phyloP scores from a whole-genome alignment of 2,888 invertebrate species.

The Parelbella ahira region DNA sequence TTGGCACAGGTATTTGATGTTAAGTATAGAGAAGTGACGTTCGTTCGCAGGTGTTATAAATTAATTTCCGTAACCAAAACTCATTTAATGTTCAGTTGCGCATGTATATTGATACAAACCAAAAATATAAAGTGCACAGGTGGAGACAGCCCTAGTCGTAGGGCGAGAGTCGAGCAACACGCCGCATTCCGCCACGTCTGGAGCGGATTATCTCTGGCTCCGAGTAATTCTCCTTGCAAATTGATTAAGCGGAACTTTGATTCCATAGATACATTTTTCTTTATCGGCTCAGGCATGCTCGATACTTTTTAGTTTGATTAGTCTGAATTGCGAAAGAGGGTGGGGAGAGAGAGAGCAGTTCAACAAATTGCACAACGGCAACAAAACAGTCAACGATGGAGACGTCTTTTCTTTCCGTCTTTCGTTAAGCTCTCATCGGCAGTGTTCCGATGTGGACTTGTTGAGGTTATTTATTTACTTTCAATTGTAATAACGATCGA shows the following conservation, averaged over 20 bases:
- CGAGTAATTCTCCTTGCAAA: slow-evolving; percentile 36
- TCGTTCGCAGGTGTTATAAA: too few species aligned
- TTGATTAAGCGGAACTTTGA: slow-evolving; percentile 39
- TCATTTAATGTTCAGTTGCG: too few species aligned
- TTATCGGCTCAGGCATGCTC: slow-evolving; percentile 26
- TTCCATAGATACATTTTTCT: slow-evolving; percentile 34
- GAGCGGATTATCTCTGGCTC: slow-evolving; percentile 33
- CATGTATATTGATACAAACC: too few species aligned
- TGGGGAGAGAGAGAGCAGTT: slow-evolving; percentile 27
- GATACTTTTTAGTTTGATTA: slow-evolving; percentile 26
- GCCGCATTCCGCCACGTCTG: slow-evolving; percentile 36
- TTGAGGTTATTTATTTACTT: not conserved
- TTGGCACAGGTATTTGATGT: too few species aligned
- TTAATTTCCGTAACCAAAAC: too few species aligned
- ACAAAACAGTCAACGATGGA: slow-evolving; percentile 6
- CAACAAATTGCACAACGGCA: slow-evolving; percentile 19
- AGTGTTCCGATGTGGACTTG: not conserved
- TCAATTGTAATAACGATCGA: too few species aligned
- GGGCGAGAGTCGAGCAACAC: slow-evolving; percentile 5
- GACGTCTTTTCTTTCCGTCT: not conserved
- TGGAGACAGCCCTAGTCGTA: slow-evolving; percentile 14
- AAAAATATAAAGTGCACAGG: too few species aligned
- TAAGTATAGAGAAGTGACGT: too few species aligned
- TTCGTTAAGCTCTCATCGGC: not conserved
- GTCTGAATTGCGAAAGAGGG: slow-evolving; percentile 27